phyloP scores from a whole-genome alignment of 2,113 vertebrate genomes.

The Geothlypis trichas region DNA sequence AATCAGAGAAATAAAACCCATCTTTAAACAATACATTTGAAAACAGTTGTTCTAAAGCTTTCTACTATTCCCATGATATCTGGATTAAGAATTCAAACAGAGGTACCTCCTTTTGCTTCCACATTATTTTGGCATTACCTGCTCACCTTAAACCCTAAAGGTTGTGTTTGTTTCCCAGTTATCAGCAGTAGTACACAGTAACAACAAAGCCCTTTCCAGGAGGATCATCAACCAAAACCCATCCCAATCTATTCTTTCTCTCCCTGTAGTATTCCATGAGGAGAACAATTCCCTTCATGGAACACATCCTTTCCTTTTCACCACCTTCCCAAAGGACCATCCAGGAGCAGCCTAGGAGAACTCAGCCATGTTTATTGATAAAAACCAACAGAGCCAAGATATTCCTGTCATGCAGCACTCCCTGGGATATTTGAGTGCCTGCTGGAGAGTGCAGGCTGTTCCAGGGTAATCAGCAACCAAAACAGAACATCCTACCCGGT shows the following conservation, averaged over 20 bases:
- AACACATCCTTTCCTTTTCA: neutral
- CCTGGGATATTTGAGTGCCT: neutral
- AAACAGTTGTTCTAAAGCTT: neutral
- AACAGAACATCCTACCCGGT: slow-evolving; percentile 19
- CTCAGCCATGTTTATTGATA: neutral
- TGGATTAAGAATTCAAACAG: neutral
- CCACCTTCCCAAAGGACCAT: neutral
- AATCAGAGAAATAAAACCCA: slow-evolving; percentile 15
- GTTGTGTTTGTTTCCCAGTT: neutral
- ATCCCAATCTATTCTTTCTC: neutral
- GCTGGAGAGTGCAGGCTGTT: neutral
- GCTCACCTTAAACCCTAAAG: neutral
- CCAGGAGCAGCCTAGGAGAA: neutral
- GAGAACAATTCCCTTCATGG: neutral
- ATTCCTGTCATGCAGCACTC: neutral
- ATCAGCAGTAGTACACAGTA: neutral
- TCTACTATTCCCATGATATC: neutral
- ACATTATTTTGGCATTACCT: neutral
- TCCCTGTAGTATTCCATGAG: neutral
- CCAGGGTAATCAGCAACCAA: neutral
- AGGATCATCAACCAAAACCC: neutral
- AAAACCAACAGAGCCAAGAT: neutral
- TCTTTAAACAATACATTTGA: neutral
- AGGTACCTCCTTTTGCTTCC: neutral
- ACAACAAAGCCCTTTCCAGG: neutral